Conservation (phyloP, 2,113 vertebrate species). For the Tragelaphus strepsiceros region DNA sequence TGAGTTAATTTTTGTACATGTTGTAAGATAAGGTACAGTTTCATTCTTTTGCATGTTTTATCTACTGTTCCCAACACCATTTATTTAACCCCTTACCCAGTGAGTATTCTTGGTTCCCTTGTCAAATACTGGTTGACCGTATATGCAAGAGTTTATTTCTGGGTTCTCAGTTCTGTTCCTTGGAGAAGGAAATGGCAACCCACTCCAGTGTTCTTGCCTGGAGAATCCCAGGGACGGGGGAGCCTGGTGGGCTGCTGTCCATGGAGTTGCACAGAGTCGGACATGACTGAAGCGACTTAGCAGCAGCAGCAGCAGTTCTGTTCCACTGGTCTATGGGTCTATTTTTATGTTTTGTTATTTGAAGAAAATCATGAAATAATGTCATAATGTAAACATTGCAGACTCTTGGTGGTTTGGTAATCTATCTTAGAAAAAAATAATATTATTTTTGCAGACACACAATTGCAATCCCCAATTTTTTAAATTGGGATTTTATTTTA, state of each 20-base stretch:
- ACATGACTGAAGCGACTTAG: too few species aligned
- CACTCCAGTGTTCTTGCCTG: too few species aligned
- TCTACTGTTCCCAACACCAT: background rate
- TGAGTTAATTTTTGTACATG: background rate
- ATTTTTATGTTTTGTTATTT: background rate
- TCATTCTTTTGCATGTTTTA: background rate
- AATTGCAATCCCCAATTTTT: too few species aligned
- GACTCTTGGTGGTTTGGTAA: background rate
- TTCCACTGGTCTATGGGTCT: background rate
- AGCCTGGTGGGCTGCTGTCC: too few species aligned
- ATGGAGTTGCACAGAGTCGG: too few species aligned
- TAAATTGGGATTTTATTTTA: background rate
- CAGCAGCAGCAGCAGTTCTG: background rate
- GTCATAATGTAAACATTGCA: background rate
- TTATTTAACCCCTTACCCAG: background rate
- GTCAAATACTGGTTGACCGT: background rate
- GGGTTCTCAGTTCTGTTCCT: background rate
- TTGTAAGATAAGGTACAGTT: background rate
- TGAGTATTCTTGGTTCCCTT: background rate
- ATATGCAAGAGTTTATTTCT: background rate
- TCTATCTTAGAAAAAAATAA: background rate
- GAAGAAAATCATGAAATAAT: conserved; percentile 26
- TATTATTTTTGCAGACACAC: background rate
- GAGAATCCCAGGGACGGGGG: too few species aligned
- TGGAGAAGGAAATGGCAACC: too few species aligned